Evolutionary conservation across 2,797 vertebrate genomes (phyloP).

Genomic region (Natrix natrix): DNA sequence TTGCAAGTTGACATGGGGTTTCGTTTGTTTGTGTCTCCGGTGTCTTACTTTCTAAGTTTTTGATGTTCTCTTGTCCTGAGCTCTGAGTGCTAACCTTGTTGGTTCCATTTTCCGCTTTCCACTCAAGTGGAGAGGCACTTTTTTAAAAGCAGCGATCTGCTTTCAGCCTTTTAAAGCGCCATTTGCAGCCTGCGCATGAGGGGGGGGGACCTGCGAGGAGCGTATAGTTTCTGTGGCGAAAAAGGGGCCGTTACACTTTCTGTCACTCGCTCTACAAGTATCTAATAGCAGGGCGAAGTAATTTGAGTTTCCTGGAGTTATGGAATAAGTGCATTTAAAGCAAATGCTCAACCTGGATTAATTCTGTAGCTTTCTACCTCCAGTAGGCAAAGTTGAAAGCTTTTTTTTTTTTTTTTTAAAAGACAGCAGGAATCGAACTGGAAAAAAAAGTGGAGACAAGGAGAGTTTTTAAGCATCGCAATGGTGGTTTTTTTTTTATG

Average conservation of each 20-base stretch:
- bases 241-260: not conserved
- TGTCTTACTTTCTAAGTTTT: not conserved
- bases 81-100: not conserved
- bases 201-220: not conserved
- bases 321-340: not conserved
- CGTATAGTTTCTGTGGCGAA: not conserved
- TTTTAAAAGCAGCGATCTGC: not conserved
- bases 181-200: not conserved
- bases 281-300: not conserved
- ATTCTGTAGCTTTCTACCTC: not conserved
- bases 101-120: not conserved
- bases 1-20: not conserved
- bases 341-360: not conserved
- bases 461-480: not conserved
- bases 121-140: too few species aligned
- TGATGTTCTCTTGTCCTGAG: not conserved
- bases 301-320: not conserved
- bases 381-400: slow-evolving; percentile 17
- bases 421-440: not conserved
- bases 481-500: not conserved
- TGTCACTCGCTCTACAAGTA: rapidly evolving
- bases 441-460: not conserved
- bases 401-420: not conserved
- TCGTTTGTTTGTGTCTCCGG: not conserved
- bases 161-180: not conserved